Evolutionary conservation across 2,113 vertebrate genomes (phyloP).

Genomic region (Prochilodus magdalenae): DNA sequence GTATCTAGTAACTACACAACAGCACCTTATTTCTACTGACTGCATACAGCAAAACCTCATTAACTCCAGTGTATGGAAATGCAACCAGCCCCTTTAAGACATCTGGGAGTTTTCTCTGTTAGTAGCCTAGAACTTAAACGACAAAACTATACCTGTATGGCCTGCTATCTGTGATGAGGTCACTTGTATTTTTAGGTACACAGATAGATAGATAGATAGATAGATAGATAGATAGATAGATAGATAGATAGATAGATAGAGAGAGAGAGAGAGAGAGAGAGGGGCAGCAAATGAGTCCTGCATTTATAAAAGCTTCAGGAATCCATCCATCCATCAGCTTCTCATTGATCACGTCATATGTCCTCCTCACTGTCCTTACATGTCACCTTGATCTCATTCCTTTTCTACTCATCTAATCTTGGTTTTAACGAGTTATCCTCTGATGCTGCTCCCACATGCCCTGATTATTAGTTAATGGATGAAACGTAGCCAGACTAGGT

Average conservation of each 20-base stretch:
- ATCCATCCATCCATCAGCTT: conserved; percentile 14
- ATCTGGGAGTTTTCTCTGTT: neutral
- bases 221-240: too few species aligned
- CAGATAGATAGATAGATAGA: too few species aligned
- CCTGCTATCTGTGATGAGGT: neutral
- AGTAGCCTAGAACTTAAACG: neutral
- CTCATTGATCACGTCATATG: neutral
- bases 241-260: too few species aligned
- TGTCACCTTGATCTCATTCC: neutral
- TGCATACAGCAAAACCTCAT: neutral
- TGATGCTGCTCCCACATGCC: neutral
- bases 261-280: neutral
- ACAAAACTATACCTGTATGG: neutral
- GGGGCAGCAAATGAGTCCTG: neutral
- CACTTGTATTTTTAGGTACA: neutral
- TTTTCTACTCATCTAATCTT: neutral
- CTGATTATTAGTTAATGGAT: conserved; percentile 5
- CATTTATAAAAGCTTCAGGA: conserved; percentile 18
- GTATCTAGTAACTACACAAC: neutral
- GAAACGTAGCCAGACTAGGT: neutral
- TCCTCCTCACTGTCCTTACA: neutral
- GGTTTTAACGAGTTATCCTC: neutral
- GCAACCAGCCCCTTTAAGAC: neutral
- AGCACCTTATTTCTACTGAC: neutral
- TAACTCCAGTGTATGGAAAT: too few species aligned